phyloP scores from a whole-genome alignment of 64 coral and sea anemone species.

The Dendronephthya gigantea region DNA sequence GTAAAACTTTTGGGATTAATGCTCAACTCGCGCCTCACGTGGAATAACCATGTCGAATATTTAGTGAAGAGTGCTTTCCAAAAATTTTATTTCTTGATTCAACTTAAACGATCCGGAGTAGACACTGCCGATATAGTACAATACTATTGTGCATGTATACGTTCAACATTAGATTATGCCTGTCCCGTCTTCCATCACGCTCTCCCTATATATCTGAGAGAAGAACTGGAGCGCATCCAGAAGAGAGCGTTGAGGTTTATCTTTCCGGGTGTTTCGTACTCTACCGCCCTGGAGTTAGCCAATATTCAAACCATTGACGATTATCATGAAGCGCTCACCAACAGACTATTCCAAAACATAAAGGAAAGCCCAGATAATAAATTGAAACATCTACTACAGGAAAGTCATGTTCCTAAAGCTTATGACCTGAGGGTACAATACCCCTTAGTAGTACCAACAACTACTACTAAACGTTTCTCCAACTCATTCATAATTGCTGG shows the following conservation, averaged over 20 bases:
- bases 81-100: constrained; percentile 25
- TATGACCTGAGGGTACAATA: no score
- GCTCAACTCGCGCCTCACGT: constrained; percentile 5
- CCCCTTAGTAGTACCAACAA: neutral
- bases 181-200: constrained; percentile 20
- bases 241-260: constrained; percentile 7
- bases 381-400: no score
- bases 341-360: no score
- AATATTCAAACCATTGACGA: no score
- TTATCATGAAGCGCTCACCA: no score
- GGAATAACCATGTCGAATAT: constrained; percentile 28
- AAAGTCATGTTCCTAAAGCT: no score
- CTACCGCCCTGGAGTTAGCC: no score
- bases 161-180: neutral
- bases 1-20: constrained; percentile 20
- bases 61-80: constrained; percentile 16
- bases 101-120: constrained; percentile 19
- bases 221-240: neutral
- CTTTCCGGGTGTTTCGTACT: constrained; percentile 8
- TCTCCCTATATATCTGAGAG: constrained; percentile 18
- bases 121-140: constrained; percentile 1
- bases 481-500: neutral
- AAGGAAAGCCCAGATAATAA: no score
- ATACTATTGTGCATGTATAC: neutral
- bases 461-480: neutral